These are phyloP conservation scores for Cichlasoma orientale DNA, from an alignment of 2,797 vertebrate species.

Conservation along the genomic window DNA sequence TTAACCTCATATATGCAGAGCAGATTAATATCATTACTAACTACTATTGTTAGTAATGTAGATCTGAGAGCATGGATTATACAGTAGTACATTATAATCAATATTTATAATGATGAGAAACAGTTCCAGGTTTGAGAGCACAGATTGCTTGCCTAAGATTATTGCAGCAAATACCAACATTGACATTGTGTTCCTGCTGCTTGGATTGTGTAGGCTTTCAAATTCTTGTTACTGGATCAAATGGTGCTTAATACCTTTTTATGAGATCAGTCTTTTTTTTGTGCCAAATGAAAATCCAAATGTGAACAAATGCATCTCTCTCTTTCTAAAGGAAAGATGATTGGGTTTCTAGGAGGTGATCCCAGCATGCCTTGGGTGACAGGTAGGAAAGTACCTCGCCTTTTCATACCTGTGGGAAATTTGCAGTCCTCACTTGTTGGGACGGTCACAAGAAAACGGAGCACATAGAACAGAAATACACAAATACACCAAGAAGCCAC, in stretches of 20 bases:
- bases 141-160: slow-evolving; percentile 16
- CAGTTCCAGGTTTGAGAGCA: background rate
- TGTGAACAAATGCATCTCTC: background rate
- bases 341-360: slow-evolving; percentile 32
- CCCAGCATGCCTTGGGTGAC: slow-evolving; percentile 38
- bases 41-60: background rate
- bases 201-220: slow-evolving; percentile 15
- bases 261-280: background rate
- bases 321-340: slow-evolving; percentile 4
- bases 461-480: slow-evolving; percentile 11
- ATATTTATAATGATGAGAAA: slow-evolving; percentile 13
- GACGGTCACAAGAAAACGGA: slow-evolving; percentile 31
- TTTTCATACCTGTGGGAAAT: slow-evolving; percentile 53
- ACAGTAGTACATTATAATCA: background rate
- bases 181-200: slow-evolving; percentile 19
- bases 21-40: slow-evolving; percentile 19
- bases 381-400: slow-evolving; percentile 41
- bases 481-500: background rate
- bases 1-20: slow-evolving; percentile 11
- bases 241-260: background rate
- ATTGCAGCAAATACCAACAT: slow-evolving; percentile 19
- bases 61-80: slow-evolving; percentile 5
- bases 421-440: slow-evolving; percentile 32
- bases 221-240: slow-evolving; percentile 1
- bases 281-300: background rate